phyloP scores from a whole-genome alignment of 1,140 invertebrate genomes.

The Chironomus striatipennis region DNA sequence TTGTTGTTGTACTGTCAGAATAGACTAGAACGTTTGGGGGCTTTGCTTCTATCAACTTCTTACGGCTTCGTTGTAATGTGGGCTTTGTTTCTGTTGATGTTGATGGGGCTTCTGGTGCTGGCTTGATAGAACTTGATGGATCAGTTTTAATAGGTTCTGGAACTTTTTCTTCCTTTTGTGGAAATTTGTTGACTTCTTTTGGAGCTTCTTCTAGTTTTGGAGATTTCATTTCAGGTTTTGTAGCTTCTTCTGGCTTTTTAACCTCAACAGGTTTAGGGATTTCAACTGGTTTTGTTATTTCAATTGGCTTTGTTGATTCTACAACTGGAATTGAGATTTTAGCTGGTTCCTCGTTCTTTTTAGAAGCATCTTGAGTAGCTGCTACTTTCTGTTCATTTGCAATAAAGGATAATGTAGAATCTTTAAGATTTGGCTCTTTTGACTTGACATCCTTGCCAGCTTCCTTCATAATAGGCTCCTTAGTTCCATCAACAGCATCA shows the following conservation, averaged over 20 bases:
- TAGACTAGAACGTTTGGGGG: slow-evolving; percentile 78
- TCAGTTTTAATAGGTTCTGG: too few species aligned
- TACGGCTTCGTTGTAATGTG: background rate
- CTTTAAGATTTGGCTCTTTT: too few species aligned
- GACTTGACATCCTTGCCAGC: too few species aligned
- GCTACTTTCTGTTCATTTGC: background rate
- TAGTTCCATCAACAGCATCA: too few species aligned
- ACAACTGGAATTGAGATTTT: background rate
- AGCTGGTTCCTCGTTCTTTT: background rate
- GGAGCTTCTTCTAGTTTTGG: too few species aligned
- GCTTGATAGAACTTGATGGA: background rate
- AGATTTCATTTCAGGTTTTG: too few species aligned
- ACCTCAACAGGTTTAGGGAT: too few species aligned
- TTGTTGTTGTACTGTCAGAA: slow-evolving; percentile 62
- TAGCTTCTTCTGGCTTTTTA: too few species aligned
- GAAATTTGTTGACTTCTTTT: too few species aligned
- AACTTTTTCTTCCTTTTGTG: too few species aligned
- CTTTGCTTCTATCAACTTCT: slow-evolving; percentile 40
- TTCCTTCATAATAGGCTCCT: too few species aligned
- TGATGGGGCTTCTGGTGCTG: background rate
- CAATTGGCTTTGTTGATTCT: background rate
- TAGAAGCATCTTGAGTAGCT: background rate
- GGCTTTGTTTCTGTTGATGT: background rate
- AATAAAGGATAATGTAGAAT: background rate
- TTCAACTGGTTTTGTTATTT: too few species aligned